phyloP scores from a whole-genome alignment of 1,140 invertebrate species.

The Aphis gossypii region DNA sequence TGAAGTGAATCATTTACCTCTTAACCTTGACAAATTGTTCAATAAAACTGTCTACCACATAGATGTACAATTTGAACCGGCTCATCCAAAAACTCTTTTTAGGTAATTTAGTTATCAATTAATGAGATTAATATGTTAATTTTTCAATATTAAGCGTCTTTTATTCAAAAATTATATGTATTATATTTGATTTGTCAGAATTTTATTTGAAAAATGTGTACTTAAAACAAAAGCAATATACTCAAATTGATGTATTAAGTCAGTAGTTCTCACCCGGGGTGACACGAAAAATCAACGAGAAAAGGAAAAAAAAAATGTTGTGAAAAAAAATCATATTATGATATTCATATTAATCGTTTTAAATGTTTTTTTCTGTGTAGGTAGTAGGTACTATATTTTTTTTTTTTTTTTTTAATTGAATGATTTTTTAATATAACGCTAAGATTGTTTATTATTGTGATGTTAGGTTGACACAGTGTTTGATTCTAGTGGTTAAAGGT shows the following conservation, averaged over 20 bases:
- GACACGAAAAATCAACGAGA: too few species aligned
- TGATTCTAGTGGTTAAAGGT: too few species aligned
- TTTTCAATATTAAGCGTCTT: neutral
- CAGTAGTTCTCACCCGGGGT: too few species aligned
- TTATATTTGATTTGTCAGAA: neutral
- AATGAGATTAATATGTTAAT: neutral
- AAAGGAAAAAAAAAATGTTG: too few species aligned
- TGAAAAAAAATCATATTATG: too few species aligned
- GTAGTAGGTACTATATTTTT: too few species aligned
- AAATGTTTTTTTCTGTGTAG: too few species aligned
- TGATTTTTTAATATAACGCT: too few species aligned
- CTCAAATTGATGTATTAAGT: neutral
- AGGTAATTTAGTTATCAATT: conserved; percentile 60
- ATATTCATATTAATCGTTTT: too few species aligned
- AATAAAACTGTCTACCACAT: conserved; percentile 66
- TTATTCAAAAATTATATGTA: neutral
- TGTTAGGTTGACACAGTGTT: too few species aligned
- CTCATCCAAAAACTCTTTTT: conserved; percentile 66
- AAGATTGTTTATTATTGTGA: too few species aligned
- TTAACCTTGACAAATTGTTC: conserved; percentile 66
- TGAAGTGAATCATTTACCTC: conserved; percentile 69
- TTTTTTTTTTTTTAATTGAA: too few species aligned
- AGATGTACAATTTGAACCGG: conserved; percentile 67
- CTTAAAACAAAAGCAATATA: neutral
- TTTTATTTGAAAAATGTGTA: neutral